Evolutionary conservation across 2,888 invertebrate species (phyloP).

Genomic region (Tachystola acroxantha): DNA sequence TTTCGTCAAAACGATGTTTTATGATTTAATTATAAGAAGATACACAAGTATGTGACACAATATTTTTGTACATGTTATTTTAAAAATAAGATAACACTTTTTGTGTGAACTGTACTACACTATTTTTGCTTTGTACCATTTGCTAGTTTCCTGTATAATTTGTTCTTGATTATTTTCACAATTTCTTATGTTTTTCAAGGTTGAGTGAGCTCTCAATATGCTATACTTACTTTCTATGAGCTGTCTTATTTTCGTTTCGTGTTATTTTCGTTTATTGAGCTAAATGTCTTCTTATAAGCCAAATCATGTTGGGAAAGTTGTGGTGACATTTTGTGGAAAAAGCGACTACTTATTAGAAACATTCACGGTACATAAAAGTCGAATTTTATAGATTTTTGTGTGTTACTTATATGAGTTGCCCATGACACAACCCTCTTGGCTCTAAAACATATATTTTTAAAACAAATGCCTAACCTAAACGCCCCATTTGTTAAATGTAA

Average conservation of each 20-base stretch:
- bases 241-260: constrained; percentile 32
- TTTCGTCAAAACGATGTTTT: constrained; percentile 11
- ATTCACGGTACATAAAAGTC: too few relatives aligned
- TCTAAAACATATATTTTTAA: too few relatives aligned
- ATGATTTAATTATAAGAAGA: constrained; percentile 48
- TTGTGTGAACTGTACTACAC: constrained; percentile 22
- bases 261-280: constrained; percentile 31
- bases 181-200: constrained; percentile 26
- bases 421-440: too few relatives aligned
- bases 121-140: constrained; percentile 50
- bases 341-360: too few relatives aligned
- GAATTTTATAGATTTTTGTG: constrained; percentile 2
- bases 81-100: constrained; percentile 20
- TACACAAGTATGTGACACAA: constrained; percentile 63
- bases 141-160: constrained; percentile 38
- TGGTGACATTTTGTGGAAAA: constrained; percentile 18
- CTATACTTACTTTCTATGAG: constrained; percentile 33
- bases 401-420: too few relatives aligned
- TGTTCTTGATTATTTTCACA: constrained; percentile 17
- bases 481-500: too few relatives aligned
- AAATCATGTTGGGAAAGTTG: constrained; percentile 28
- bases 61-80: constrained; percentile 22
- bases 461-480: too few relatives aligned
- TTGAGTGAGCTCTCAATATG: constrained; percentile 23
- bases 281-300: constrained; percentile 41